phyloP scores from a whole-genome alignment of 2,113 vertebrate species.

The Pseudorasbora parva region DNA sequence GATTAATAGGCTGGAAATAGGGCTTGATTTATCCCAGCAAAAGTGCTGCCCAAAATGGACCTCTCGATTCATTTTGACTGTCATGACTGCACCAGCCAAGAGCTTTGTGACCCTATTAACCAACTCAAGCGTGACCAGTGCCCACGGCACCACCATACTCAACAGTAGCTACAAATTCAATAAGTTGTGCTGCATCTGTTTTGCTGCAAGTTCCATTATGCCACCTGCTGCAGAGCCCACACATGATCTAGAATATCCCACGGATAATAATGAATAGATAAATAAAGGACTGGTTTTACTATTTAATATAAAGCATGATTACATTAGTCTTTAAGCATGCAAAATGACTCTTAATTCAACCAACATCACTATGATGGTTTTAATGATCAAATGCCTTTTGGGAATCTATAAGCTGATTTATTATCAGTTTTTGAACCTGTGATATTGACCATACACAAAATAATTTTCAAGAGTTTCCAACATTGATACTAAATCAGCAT shows the following conservation, averaged over 20 bases:
- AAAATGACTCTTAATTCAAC: neutral
- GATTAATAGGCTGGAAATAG: slow-evolving; percentile 47
- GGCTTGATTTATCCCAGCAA: slow-evolving; percentile 30
- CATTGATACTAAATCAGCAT: too few species aligned
- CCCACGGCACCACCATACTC: neutral
- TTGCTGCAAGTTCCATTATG: neutral
- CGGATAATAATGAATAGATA: neutral
- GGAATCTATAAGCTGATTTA: too few species aligned
- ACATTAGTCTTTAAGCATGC: neutral
- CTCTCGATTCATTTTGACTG: slow-evolving; percentile 14
- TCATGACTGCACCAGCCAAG: slow-evolving; percentile 27
- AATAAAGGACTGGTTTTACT: neutral
- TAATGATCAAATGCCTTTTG: too few species aligned
- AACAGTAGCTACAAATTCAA: slow-evolving; percentile 5
- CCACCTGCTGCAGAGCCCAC: neutral
- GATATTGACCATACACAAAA: too few species aligned
- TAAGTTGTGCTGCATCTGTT: neutral
- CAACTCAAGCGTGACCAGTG: slow-evolving; percentile 2
- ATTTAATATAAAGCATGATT: neutral
- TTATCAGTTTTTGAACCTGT: too few species aligned
- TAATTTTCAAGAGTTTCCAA: too few species aligned
- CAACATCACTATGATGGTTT: too few species aligned
- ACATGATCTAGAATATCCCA: neutral
- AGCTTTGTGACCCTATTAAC: slow-evolving; percentile 37
- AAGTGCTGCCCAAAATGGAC: slow-evolving; percentile 10